phyloP scores from a whole-genome alignment of 64 coral and sea anemone genomes.

The Exaiptasia diaphana region DNA sequence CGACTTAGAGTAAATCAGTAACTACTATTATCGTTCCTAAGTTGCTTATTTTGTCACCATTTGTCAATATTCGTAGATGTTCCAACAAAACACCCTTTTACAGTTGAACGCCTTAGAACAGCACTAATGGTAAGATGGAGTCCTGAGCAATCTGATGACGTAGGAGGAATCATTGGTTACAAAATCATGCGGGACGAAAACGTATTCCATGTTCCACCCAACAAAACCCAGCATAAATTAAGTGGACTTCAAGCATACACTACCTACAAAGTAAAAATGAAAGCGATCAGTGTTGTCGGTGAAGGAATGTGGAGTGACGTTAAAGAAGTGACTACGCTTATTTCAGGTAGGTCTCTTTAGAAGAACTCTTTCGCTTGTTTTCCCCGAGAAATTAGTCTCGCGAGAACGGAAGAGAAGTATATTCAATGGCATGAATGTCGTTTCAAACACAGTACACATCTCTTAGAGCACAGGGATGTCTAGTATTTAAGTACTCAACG shows the following conservation, averaged over 20 bases:
- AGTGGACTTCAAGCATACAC: not conserved
- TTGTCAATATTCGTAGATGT: not conserved
- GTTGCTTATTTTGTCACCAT: too few relatives aligned
- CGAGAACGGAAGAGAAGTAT: too few relatives aligned
- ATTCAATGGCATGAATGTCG: too few relatives aligned
- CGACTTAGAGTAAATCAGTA: too few relatives aligned
- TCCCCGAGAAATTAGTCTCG: not conserved
- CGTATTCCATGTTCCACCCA: not conserved
- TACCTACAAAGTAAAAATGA: not conserved
- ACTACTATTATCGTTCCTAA: too few relatives aligned
- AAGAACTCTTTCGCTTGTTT: not conserved
- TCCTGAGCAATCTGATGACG: not conserved
- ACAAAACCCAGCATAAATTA: not conserved
- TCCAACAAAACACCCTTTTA: not conserved
- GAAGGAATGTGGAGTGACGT: not conserved
- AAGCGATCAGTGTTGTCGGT: not conserved
- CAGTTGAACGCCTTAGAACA: too few relatives aligned
- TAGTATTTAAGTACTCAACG: too few relatives aligned
- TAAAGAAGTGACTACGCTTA: not conserved
- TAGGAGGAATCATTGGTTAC: not conserved
- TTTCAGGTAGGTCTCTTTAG: not conserved
- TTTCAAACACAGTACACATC: too few relatives aligned
- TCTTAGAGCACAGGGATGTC: too few relatives aligned
- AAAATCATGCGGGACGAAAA: not conserved
- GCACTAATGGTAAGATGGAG: not conserved